phyloP scores from a whole-genome alignment of 2,888 invertebrate genomes.

The Agriotes lineatus region DNA sequence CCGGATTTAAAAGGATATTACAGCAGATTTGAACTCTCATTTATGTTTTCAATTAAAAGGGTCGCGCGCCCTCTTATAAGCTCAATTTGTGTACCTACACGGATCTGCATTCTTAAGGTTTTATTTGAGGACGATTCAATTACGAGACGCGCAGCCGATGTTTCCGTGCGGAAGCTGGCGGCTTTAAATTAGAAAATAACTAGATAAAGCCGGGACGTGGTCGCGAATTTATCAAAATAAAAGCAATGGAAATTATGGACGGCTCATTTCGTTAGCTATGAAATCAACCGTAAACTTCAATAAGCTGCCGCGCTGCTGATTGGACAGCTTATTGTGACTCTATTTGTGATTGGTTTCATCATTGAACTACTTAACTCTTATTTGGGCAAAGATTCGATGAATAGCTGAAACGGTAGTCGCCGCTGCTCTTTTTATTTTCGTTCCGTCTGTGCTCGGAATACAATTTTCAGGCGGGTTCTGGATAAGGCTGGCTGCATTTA shows the following conservation, averaged over 20 bases:
- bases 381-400: slow-evolving; percentile 13
- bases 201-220: background rate
- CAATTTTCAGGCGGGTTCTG: no score
- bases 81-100: no score
- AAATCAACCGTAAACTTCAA: slow-evolving; percentile 32
- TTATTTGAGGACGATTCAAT: background rate
- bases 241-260: slow-evolving; percentile 21
- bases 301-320: slow-evolving; percentile 21
- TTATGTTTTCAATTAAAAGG: slow-evolving; percentile 26
- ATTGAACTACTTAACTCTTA: slow-evolving; percentile 20
- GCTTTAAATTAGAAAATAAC: slow-evolving; percentile 13
- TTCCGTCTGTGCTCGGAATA: no score
- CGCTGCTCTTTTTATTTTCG: no score
- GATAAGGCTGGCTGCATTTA: no score
- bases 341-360: slow-evolving; percentile 32
- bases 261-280: slow-evolving; percentile 24
- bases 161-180: background rate
- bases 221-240: slow-evolving; percentile 5
- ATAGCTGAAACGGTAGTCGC: slow-evolving; percentile 7
- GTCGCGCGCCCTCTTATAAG: background rate
- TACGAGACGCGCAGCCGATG: background rate
- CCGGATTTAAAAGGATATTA: slow-evolving; percentile 24
- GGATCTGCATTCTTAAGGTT: no score
- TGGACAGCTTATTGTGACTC: slow-evolving; percentile 24
- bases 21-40: slow-evolving; percentile 20